phyloP scores from a whole-genome alignment of 1,140 invertebrate genomes.

The Anoplophora glabripennis region DNA sequence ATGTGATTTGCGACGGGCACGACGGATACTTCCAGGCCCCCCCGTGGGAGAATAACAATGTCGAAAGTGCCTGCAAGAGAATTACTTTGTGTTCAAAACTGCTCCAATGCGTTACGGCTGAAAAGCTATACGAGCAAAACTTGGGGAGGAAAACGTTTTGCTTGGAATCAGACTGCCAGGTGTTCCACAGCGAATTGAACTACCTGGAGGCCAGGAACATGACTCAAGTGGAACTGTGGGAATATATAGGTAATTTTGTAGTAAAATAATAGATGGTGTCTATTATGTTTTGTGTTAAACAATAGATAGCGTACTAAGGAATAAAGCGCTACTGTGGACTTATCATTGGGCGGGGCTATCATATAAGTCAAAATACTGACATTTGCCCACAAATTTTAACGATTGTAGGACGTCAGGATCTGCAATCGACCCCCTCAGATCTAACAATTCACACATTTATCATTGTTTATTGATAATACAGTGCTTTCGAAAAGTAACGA shows the following conservation, averaged over 20 bases:
- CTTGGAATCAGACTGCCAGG: slow-evolving; percentile 66
- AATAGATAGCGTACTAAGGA: no score
- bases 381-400: no score
- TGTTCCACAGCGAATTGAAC: slow-evolving; percentile 70
- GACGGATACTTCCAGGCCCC: slow-evolving; percentile 80
- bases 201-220: slow-evolving; percentile 69
- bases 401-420: no score
- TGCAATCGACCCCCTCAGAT: no score
- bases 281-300: slow-evolving; percentile 41
- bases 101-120: slow-evolving; percentile 82
- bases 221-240: slow-evolving; percentile 80
- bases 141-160: slow-evolving; percentile 79
- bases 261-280: slow-evolving; percentile 71
- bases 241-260: slow-evolving; percentile 72
- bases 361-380: no score
- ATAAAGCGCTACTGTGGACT: no score
- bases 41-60: slow-evolving; percentile 61
- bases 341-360: neutral
- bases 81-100: slow-evolving; percentile 77
- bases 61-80: slow-evolving; percentile 71
- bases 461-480: no score
- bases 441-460: no score
- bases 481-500: no score
- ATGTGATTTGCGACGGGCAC: slow-evolving; percentile 72
- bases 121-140: slow-evolving; percentile 81